phyloP scores from a whole-genome alignment of 2,113 vertebrate genomes.

The Rhadina sibilatrix region DNA sequence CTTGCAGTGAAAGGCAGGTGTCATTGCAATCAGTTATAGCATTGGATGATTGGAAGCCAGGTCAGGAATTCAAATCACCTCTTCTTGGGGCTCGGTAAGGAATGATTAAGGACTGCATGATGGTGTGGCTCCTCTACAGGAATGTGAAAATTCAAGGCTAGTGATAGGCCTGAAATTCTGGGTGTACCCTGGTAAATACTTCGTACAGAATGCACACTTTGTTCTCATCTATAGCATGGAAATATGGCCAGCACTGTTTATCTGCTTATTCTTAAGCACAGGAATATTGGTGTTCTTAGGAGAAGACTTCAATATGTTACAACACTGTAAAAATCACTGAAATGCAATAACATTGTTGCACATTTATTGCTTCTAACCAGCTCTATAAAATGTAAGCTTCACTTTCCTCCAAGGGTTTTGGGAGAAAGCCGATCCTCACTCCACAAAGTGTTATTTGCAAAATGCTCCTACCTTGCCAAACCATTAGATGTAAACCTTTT shows the following conservation, averaged over 20 bases:
- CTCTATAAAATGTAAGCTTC: constrained; percentile 1
- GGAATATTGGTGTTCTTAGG: not conserved
- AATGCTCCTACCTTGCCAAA: constrained; percentile 33
- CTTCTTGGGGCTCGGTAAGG: not conserved
- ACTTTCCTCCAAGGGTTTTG: constrained; percentile 32
- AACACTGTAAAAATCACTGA: constrained; percentile 7
- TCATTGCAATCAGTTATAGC: not conserved
- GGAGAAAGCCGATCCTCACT: constrained; percentile 34
- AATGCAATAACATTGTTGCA: not conserved
- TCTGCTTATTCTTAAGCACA: not conserved
- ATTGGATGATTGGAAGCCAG: not conserved
- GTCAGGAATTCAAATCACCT: not conserved
- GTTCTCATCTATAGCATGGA: not conserved
- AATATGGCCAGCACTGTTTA: not conserved
- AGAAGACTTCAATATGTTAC: not conserved
- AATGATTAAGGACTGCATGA: not conserved
- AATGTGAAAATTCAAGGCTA: not conserved
- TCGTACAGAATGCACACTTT: not conserved
- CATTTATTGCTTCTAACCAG: constrained; percentile 29
- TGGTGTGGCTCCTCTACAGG: not conserved
- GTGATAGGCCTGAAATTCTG: not conserved
- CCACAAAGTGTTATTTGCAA: constrained; percentile 22
- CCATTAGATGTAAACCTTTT: constrained; percentile 46
- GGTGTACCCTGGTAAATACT: not conserved
- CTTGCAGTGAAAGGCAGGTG: not conserved